Evolutionary conservation across 1,140 invertebrate species (phyloP), one percentile per base, ranked within the genome.

Genomic region (Hyposmocoma kahamanoa): DNA sequence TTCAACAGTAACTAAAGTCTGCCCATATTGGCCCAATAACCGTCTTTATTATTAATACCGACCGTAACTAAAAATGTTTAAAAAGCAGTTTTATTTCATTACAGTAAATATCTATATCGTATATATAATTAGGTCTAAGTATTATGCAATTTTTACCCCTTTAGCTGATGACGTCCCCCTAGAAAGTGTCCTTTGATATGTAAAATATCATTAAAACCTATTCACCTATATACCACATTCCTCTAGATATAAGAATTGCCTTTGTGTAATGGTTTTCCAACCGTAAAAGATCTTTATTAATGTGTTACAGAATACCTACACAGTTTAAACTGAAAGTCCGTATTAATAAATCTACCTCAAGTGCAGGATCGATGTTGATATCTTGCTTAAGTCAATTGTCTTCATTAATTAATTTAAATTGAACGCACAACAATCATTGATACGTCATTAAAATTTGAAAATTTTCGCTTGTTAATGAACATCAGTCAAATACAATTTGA

Each of bases 221-320:
- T 59, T 62, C 49, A 62, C 59, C 57, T 59, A 64, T 24, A 46
- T 66, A 64, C 71, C 74, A 84, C 80, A 84, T 84, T 84, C 80
- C 80, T 80, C 52, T 84, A 82, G 78, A 52, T 49, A n/a, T n/a
- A n/a, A n/a, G n/a, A n/a, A n/a, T 67, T 81, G n/a, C n/a, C n/a
- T n/a, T n/a, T n/a, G n/a, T n/a, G n/a, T n/a, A n/a, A n/a, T n/a
- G n/a, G n/a, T n/a, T n/a, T n/a, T n/a, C n/a, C n/a, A n/a, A n/a
- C n/a, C n/a, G n/a, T n/a, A n/a, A n/a, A n/a, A n/a, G n/a, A n/a
- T n/a, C n/a, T n/a, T n/a, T n/a, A n/a, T n/a, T n/a, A n/a, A n/a
- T n/a, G n/a, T n/a, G n/a, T n/a, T n/a, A 10, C 8, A 34, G 15
- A 41, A 21, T 2, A 20, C 38, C 2, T 2, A 4, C 2, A 21